Conservation (phyloP, 2,888 invertebrate species). For the Drosophila monieri region DNA sequence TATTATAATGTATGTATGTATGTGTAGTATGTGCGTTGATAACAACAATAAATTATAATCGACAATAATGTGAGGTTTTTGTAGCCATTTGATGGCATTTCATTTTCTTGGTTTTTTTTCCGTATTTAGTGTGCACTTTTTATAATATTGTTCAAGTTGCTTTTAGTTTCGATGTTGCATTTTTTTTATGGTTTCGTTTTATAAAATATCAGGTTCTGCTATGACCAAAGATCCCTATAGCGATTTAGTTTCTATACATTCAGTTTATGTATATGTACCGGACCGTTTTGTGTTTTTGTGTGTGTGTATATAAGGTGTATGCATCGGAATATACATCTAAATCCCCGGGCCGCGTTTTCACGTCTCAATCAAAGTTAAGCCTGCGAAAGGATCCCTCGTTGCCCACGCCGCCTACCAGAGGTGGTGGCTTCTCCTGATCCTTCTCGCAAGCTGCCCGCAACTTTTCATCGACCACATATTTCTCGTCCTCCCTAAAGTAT, state of each 20-base stretch:
- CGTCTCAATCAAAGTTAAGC: constrained; percentile 73
- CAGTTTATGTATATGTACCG: constrained; percentile 36
- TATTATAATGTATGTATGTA: constrained; percentile 8
- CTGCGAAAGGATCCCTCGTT: constrained; percentile 76
- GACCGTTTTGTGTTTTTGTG: constrained; percentile 10
- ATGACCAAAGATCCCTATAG: constrained; percentile 66
- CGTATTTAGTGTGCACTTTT: constrained; percentile 33
- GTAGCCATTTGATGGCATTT: constrained; percentile 68
- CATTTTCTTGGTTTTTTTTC: constrained; percentile 23
- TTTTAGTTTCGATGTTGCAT: constrained; percentile 63
- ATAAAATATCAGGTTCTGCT: constrained; percentile 76
- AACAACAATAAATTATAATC: constrained; percentile 74
- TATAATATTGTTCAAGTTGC: constrained; percentile 70
- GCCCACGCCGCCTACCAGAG: constrained; percentile 27
- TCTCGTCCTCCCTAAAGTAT: constrained; percentile 79
- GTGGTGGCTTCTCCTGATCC: constrained; percentile 36
- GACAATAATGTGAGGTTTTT: constrained; percentile 61
- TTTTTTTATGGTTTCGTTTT: constrained; percentile 54
- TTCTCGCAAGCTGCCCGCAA: constrained; percentile 56
- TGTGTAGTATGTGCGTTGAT: constrained; percentile 53
- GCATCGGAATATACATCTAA: constrained; percentile 65
- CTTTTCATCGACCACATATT: constrained; percentile 73
- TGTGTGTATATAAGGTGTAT: constrained; percentile 55
- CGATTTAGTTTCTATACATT: constrained; percentile 36
- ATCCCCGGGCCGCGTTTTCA: constrained; percentile 18